Evolutionary conservation across 2,113 vertebrate genomes (phyloP).

Genomic region (Atractosteus spatula): DNA sequence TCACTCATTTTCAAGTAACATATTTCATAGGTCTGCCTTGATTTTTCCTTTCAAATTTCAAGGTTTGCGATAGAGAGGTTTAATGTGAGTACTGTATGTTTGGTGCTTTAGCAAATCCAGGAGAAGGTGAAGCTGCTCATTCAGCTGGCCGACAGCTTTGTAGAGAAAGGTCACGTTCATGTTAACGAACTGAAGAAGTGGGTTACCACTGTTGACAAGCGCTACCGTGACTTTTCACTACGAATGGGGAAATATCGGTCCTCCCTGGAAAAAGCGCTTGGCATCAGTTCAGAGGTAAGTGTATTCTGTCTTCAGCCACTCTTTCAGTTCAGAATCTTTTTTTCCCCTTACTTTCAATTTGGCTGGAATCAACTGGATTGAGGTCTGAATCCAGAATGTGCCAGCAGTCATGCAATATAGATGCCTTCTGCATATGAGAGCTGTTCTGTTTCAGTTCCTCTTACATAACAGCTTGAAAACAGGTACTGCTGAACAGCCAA

Average conservation of each 20-base stretch:
- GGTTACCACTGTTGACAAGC: conserved; percentile 91
- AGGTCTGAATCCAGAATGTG: neutral
- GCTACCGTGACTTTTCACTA: conserved; percentile 91
- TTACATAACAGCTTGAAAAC: neutral
- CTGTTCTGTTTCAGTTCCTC: neutral
- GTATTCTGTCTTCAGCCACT: neutral
- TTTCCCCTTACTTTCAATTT: neutral
- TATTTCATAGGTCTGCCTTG: too few species aligned
- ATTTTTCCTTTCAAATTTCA: too few species aligned
- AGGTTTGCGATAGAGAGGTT: too few species aligned
- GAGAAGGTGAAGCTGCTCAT: conserved; percentile 97
- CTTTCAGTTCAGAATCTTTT: too few species aligned
- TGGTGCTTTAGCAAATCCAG: conserved; percentile 82
- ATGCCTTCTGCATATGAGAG: neutral
- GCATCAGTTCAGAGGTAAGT: conserved; percentile 86
- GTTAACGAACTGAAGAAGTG: conserved; percentile 93
- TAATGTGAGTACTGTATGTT: neutral
- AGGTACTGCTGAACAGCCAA: neutral
- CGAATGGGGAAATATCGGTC: conserved; percentile 90
- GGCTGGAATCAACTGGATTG: neutral
- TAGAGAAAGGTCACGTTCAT: conserved; percentile 93
- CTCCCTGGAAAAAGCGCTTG: conserved; percentile 84
- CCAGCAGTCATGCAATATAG: neutral
- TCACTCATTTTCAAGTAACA: too few species aligned
- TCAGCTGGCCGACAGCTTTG: conserved; percentile 91